Evolutionary conservation across 2,113 vertebrate genomes (phyloP).

Genomic region (Corythornis cristatus): DNA sequence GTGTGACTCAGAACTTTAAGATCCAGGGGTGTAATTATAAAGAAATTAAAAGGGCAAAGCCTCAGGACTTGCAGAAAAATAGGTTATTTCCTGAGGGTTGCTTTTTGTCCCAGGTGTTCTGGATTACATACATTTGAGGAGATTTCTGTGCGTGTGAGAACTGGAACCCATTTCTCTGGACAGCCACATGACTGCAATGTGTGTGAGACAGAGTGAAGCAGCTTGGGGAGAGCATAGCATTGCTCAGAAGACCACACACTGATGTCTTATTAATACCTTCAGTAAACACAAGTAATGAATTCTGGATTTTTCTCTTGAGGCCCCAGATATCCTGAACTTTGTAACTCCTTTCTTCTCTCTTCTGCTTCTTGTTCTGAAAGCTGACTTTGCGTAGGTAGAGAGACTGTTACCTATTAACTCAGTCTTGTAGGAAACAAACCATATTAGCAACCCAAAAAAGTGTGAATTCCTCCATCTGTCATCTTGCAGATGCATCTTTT

Average conservation of each 20-base stretch:
- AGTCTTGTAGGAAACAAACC: neutral
- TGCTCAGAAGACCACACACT: neutral
- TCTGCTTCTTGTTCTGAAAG: neutral
- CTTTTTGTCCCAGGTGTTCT: neutral
- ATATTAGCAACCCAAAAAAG: neutral
- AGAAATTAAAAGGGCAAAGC: neutral
- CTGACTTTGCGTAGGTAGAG: neutral
- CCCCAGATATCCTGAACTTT: neutral
- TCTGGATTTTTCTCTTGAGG: neutral
- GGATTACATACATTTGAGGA: neutral
- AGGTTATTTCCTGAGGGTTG: constrained; percentile 6
- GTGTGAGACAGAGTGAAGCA: neutral
- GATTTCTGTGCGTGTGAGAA: neutral
- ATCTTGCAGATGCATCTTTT: neutral
- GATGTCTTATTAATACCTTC: neutral
- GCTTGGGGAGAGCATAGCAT: neutral
- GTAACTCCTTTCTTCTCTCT: neutral
- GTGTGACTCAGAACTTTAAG: neutral
- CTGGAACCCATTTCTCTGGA: neutral
- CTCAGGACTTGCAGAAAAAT: constrained; percentile 12
- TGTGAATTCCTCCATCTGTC: constrained; percentile 11
- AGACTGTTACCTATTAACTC: neutral
- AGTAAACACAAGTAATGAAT: neutral
- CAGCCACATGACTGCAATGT: neutral
- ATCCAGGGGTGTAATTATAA: neutral